Evolutionary conservation across 2,797 vertebrate genomes (phyloP).

Genomic region (Pachyuromys duprasi): DNA sequence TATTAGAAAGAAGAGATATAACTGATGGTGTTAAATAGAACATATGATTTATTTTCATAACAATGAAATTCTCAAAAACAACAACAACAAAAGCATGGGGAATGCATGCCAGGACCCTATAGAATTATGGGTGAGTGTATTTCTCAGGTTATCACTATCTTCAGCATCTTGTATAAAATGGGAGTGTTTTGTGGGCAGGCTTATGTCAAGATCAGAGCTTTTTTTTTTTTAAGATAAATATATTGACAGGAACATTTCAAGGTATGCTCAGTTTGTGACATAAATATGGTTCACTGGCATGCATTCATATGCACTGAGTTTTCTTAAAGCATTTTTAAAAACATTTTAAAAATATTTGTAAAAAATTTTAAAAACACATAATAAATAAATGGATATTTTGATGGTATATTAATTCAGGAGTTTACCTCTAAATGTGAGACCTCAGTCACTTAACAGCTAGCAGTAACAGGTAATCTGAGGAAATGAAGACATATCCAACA

Average conservation of each 20-base stretch:
- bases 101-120: background rate
- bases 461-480: background rate
- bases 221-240: background rate
- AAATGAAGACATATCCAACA: background rate
- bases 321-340: background rate
- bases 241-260: background rate
- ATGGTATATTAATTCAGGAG: background rate
- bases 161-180: background rate
- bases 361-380: background rate
- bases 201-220: background rate
- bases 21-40: no score
- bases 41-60: background rate
- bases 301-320: background rate
- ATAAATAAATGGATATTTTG: background rate
- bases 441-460: background rate
- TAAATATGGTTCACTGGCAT: background rate
- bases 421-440: background rate
- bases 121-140: no score
- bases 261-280: background rate
- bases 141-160: rapidly evolving
- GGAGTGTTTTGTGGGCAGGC: background rate
- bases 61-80: background rate
- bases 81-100: background rate
- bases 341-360: background rate
- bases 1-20: background rate